Evolutionary conservation across 2,888 invertebrate genomes (phyloP).

Genomic region (Sarcophaga subvicina): DNA sequence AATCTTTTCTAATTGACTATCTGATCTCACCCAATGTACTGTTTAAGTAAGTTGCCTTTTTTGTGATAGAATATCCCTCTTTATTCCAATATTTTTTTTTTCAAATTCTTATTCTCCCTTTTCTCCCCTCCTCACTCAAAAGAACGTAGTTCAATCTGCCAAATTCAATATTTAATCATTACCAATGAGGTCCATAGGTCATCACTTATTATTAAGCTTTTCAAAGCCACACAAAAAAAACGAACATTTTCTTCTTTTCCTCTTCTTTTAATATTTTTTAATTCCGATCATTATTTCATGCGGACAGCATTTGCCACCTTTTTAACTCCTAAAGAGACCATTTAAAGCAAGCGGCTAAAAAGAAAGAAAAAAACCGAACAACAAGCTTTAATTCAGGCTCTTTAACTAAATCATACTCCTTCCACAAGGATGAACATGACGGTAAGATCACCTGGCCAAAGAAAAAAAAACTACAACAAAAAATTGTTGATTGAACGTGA

Average conservation of each 20-base stretch:
- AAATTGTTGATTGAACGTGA: constrained; percentile 43
- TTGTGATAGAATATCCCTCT: no score
- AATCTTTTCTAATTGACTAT: no score
- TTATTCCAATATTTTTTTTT: neutral
- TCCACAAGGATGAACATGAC: constrained; percentile 18
- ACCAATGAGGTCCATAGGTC: constrained; percentile 47
- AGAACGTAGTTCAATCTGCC: constrained; percentile 47
- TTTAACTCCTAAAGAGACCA: constrained; percentile 22
- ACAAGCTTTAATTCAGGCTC: constrained; percentile 28
- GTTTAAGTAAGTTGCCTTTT: no score
- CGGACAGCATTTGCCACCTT: constrained; percentile 65
- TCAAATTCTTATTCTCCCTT: neutral
- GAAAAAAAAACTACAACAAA: neutral
- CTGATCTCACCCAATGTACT: no score
- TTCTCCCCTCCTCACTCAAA: neutral
- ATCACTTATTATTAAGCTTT: constrained; percentile 34
- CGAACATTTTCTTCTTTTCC: constrained; percentile 7
- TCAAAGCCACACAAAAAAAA: neutral
- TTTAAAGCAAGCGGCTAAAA: constrained; percentile 20
- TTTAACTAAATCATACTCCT: constrained; percentile 54
- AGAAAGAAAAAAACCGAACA: constrained; percentile 4
- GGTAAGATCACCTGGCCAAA: neutral
- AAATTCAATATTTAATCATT: constrained; percentile 60
- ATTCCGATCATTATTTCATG: constrained; percentile 58
- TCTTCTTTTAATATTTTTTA: constrained; percentile 31